Evolutionary conservation across 2,797 vertebrate species (phyloP).

Genomic region (Channa striata): DNA sequence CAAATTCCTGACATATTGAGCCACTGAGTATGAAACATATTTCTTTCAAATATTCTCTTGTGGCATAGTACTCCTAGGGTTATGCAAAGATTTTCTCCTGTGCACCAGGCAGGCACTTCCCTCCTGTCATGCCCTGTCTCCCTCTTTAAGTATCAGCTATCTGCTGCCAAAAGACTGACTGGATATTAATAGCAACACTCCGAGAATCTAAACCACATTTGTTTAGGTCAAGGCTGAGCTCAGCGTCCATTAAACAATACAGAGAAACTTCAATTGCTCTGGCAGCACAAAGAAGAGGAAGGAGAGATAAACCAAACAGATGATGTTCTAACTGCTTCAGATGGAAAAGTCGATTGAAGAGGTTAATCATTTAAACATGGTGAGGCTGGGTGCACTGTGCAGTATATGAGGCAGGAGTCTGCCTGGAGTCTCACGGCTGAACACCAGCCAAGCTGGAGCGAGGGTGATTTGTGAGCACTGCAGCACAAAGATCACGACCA

Average conservation of each 20-base stretch:
- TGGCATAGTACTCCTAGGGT: slow-evolving; percentile 34
- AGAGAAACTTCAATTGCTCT: slow-evolving; percentile 55
- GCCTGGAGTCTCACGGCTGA: slow-evolving; percentile 37
- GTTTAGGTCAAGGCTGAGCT: slow-evolving; percentile 79
- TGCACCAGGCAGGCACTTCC: slow-evolving; percentile 63
- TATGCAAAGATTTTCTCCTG: slow-evolving; percentile 58
- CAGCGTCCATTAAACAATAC: slow-evolving; percentile 69
- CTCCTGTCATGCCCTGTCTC: slow-evolving; percentile 75
- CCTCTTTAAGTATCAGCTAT: slow-evolving; percentile 79
- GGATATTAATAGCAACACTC: slow-evolving; percentile 83
- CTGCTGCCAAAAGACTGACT: slow-evolving; percentile 76
- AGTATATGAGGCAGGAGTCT: slow-evolving; percentile 29
- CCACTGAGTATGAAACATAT: slow-evolving; percentile 51
- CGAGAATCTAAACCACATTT: slow-evolving; percentile 79
- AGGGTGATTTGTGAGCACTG: slow-evolving; percentile 51
- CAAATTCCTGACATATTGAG: slow-evolving; percentile 52
- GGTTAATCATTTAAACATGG: slow-evolving; percentile 67
- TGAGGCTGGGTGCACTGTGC: slow-evolving; percentile 34
- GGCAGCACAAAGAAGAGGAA: slow-evolving; percentile 48
- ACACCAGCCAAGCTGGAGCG: slow-evolving; percentile 45
- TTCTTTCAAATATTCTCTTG: no score
- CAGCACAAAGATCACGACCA: slow-evolving; percentile 45
- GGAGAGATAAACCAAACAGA: slow-evolving; percentile 68
- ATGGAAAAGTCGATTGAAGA: slow-evolving; percentile 55
- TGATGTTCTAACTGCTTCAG: slow-evolving; percentile 43